These are phyloP conservation scores for Sus cebifrons DNA, from an alignment of 2,797 vertebrate genomes.

Conservation along the genomic window DNA sequence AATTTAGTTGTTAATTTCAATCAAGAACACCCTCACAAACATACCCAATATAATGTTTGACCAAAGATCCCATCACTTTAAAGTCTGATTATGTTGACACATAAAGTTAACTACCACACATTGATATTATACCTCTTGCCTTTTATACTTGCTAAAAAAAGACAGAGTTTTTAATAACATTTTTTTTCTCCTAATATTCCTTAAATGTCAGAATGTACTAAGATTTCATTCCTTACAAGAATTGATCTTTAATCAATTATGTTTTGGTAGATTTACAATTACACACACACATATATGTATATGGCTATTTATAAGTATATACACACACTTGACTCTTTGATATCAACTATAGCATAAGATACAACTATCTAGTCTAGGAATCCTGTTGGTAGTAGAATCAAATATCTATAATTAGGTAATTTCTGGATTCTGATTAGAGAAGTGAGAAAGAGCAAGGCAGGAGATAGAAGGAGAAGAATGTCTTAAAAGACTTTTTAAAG, in stretches of 20 bases:
- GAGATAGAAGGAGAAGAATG: not conserved
- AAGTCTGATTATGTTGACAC: not conserved
- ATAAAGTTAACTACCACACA: not conserved
- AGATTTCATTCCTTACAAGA: not conserved
- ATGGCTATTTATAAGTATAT: not conserved
- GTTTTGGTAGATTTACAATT: not conserved
- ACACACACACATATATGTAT: not conserved
- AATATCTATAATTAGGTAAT: not conserved
- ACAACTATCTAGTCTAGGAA: not conserved
- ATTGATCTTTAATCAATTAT: not conserved
- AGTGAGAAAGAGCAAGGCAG: not conserved
- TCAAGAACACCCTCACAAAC: not conserved
- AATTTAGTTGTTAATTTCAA: not conserved
- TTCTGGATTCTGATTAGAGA: not conserved
- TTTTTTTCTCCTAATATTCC: not conserved
- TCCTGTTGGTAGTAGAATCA: not conserved
- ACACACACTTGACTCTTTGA: not conserved
- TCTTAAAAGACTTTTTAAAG: not conserved
- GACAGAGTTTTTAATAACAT: not conserved
- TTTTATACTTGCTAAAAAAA: not conserved
- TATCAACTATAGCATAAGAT: not conserved
- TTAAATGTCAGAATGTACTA: not conserved
- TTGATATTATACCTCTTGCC: not conserved
- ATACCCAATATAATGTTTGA: not conserved
- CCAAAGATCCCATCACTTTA: not conserved